phyloP scores from a whole-genome alignment of 2,888 invertebrate species.

The Carabus problematicus region DNA sequence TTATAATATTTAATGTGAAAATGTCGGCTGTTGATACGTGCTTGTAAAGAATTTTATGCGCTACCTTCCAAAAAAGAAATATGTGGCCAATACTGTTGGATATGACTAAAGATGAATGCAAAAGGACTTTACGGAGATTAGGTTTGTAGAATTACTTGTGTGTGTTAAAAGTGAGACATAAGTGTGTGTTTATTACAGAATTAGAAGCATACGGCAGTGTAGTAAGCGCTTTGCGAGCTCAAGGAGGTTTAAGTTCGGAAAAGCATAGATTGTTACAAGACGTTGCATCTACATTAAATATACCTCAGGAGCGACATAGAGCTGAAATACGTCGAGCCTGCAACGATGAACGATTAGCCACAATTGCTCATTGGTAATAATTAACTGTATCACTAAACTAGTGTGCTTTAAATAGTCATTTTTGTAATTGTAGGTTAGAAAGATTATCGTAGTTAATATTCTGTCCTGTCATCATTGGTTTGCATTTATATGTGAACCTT shows the following conservation, averaged over 20 bases:
- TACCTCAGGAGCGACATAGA: constrained; percentile 88
- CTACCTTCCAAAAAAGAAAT: constrained; percentile 43
- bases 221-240: constrained; percentile 90
- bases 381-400: constrained; percentile 9
- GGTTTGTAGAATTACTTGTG: constrained; percentile 64
- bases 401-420: neutral
- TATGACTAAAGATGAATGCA: constrained; percentile 89
- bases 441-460: neutral
- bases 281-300: constrained; percentile 81
- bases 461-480: neutral
- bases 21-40: neutral
- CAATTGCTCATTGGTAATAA: constrained; percentile 88
- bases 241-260: constrained; percentile 84
- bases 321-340: constrained; percentile 91
- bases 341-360: constrained; percentile 88
- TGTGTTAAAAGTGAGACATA: constrained; percentile 25
- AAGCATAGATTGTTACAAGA: constrained; percentile 86
- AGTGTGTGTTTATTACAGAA: constrained; percentile 66
- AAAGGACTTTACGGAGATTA: constrained; percentile 84
- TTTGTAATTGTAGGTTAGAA: constrained; percentile 11
- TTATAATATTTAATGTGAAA: constrained; percentile 16
- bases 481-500: neutral
- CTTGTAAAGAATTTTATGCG: too few relatives aligned
- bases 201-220: constrained; percentile 91
- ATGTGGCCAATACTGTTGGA: constrained; percentile 79